A percentile compares a stretch with the other conserved stretches of the same genome.
Conservation (phyloP, 2,113 vertebrate genomes). For the Odocoileus virginianus region DNA sequence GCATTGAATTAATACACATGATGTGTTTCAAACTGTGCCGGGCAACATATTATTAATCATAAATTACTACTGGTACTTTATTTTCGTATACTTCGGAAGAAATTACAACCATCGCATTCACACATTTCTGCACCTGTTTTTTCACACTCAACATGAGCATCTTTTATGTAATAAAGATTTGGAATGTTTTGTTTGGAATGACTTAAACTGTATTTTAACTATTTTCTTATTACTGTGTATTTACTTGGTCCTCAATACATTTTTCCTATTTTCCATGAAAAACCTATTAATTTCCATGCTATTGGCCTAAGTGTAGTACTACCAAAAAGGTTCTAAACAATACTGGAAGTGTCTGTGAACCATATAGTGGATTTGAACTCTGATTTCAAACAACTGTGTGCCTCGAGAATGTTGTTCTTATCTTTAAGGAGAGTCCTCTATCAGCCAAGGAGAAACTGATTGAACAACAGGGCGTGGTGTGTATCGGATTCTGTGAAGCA, state of each 20-base stretch:
- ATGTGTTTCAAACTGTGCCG: not conserved
- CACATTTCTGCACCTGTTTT: not conserved
- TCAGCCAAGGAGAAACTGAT: not conserved
- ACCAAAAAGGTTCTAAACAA: not conserved
- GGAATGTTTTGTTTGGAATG: not conserved
- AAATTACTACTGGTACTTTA: not conserved
- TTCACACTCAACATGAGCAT: not conserved
- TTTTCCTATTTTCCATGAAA: slow-evolving; percentile 27
- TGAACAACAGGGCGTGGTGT: not conserved
- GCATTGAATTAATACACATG: not conserved
- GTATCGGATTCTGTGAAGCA: not conserved
- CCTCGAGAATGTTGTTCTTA: not conserved
- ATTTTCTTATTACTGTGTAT: not conserved
- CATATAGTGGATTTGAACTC: not conserved
- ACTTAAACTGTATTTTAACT: not conserved
- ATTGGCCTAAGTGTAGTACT: not conserved
- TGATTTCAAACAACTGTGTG: not conserved
- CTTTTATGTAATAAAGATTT: not conserved
- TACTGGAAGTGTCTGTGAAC: not conserved
- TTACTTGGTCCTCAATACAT: not conserved
- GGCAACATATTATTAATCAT: not conserved
- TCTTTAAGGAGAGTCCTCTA: not conserved
- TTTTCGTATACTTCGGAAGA: not conserved
- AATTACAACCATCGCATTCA: not conserved
- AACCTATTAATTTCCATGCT: not conserved